These are phyloP conservation scores for Alectoris magna DNA, from an alignment of 2,797 vertebrate species.

Conservation along the genomic window DNA sequence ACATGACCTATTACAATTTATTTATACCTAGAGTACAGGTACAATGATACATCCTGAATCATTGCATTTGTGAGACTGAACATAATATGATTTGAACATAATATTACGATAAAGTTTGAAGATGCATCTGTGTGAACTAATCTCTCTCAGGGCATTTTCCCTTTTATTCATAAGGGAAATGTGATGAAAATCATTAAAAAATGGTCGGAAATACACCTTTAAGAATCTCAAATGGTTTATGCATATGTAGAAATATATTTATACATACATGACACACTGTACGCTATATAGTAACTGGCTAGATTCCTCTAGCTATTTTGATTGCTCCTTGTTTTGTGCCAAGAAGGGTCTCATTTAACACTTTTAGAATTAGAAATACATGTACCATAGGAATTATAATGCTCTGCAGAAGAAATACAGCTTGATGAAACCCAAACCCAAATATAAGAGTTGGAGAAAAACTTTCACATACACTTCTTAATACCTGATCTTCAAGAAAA, in stretches of 20 bases:
- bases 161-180: not conserved
- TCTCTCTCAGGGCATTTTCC: not conserved
- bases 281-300: not conserved
- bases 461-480: not conserved
- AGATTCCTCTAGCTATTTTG: not conserved
- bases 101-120: not conserved
- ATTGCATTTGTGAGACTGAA: not conserved
- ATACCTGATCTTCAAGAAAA: not conserved
- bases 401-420: not conserved
- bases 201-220: not conserved
- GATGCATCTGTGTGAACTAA: not conserved
- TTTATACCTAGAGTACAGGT: not conserved
- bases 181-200: not conserved
- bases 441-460: not conserved
- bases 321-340: not conserved
- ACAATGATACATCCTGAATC: not conserved
- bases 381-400: not conserved
- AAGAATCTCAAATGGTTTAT: not conserved
- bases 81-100: not conserved
- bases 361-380: not conserved
- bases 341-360: not conserved
- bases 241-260: not conserved
- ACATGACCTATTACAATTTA: not conserved
- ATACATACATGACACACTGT: not conserved
- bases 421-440: not conserved